These are phyloP conservation scores for Haemorhous mexicanus DNA, from an alignment of 2,113 vertebrate genomes.

Conservation along the genomic window DNA sequence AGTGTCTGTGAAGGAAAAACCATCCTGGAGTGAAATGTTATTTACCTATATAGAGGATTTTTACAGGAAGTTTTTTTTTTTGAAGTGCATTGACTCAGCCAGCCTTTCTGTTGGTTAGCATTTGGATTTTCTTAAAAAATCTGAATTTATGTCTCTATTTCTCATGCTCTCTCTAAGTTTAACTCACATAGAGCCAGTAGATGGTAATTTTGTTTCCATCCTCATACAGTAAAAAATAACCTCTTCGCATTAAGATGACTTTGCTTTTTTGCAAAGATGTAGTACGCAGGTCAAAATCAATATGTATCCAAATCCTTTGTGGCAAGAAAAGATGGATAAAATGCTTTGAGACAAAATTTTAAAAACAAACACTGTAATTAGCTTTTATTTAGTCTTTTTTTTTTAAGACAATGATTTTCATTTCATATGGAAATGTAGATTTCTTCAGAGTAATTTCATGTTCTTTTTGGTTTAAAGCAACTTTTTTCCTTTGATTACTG, in stretches of 20 bases:
- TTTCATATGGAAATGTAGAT: slow-evolving; percentile 66
- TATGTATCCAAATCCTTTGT: slow-evolving; percentile 53
- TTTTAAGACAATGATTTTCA: slow-evolving; percentile 66
- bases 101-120: neutral
- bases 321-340: slow-evolving; percentile 56
- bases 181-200: slow-evolving; percentile 24
- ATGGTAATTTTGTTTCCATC: slow-evolving; percentile 55
- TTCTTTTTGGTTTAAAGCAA: slow-evolving; percentile 68
- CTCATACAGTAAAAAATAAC: slow-evolving; percentile 65
- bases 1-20: neutral
- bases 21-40: neutral
- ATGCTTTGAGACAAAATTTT: slow-evolving; percentile 61
- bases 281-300: slow-evolving; percentile 54
- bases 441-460: slow-evolving; percentile 60
- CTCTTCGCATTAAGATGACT: slow-evolving; percentile 63
- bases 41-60: slow-evolving; percentile 19
- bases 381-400: slow-evolving; percentile 68
- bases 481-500: slow-evolving; percentile 67
- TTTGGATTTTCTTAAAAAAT: slow-evolving; percentile 43
- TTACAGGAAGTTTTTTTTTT: slow-evolving; percentile 33
- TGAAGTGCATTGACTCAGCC: slow-evolving; percentile 20
- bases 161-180: slow-evolving; percentile 27
- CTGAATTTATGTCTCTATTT: slow-evolving; percentile 30
- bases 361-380: slow-evolving; percentile 65
- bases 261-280: slow-evolving; percentile 61